Conservation (phyloP, 2,113 vertebrate species). For the Origma solitaria region DNA sequence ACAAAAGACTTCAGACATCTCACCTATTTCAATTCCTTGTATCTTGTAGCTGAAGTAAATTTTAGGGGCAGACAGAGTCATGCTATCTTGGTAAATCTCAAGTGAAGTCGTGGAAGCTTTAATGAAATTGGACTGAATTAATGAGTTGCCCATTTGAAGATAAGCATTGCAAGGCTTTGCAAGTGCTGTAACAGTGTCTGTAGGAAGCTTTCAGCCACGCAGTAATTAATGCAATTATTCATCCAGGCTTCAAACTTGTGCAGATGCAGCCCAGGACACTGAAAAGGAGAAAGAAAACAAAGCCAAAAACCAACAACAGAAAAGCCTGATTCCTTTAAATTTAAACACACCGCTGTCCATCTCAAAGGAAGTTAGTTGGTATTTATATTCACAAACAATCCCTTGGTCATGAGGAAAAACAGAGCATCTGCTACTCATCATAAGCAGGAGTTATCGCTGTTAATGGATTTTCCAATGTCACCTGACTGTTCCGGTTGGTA, state of each 20-base stretch:
- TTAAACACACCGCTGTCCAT: rapidly evolving
- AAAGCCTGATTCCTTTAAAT: background rate
- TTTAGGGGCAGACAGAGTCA: background rate
- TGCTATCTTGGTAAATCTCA: background rate
- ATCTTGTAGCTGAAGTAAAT: background rate
- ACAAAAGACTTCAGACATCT: background rate
- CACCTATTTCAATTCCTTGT: background rate
- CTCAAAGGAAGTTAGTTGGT: background rate
- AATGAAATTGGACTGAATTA: background rate
- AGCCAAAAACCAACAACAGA: background rate
- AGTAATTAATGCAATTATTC: background rate
- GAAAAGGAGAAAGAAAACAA: background rate
- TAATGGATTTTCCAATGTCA: background rate
- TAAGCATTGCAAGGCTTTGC: background rate
- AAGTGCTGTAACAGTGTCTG: background rate
- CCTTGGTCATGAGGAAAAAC: rapidly evolving
- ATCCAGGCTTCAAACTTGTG: background rate
- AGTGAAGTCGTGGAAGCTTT: background rate
- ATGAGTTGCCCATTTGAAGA: background rate
- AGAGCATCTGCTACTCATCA: background rate
- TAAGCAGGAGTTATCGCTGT: background rate
- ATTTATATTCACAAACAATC: background rate
- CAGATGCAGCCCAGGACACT: background rate
- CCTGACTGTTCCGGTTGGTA: background rate
- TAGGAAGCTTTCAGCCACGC: background rate